phyloP scores from a whole-genome alignment of 2,888 invertebrate species.

The Empis stercorea region DNA sequence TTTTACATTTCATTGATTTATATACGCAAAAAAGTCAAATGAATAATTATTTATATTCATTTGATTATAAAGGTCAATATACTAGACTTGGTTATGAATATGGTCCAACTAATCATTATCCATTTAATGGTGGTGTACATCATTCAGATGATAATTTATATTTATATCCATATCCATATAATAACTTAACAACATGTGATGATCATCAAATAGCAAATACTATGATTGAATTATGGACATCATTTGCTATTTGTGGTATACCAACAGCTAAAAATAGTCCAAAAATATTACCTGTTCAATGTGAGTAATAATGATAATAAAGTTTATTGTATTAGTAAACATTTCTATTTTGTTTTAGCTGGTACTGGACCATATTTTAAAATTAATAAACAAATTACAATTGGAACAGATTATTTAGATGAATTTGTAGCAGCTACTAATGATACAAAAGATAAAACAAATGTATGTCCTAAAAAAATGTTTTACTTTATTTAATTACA shows the following conservation, averaged over 20 bases:
- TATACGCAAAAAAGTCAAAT: constrained; percentile 20
- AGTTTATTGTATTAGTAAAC: not conserved
- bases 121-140: constrained; percentile 40
- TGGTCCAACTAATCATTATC: constrained; percentile 31
- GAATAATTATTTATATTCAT: constrained; percentile 38
- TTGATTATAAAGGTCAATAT: constrained; percentile 37
- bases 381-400: constrained; percentile 19
- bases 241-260: constrained; percentile 29
- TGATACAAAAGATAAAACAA: constrained; percentile 21
- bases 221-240: constrained; percentile 37
- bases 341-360: constrained; percentile 9
- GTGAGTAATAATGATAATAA: constrained; percentile 2
- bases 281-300: constrained; percentile 12
- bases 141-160: constrained; percentile 49
- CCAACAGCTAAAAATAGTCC: constrained; percentile 16
- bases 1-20: constrained; percentile 28
- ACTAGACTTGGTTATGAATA: constrained; percentile 37
- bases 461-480: too few relatives aligned
- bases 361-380: constrained; percentile 32
- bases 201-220: constrained; percentile 34
- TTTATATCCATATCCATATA: constrained; percentile 35
- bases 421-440: constrained; percentile 25
- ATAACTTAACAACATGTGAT: constrained; percentile 23
- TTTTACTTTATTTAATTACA: too few relatives aligned
- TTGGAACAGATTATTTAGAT: constrained; percentile 21